phyloP scores from a whole-genome alignment of 1,140 invertebrate genomes.

The Adoxophyes honmai region DNA sequence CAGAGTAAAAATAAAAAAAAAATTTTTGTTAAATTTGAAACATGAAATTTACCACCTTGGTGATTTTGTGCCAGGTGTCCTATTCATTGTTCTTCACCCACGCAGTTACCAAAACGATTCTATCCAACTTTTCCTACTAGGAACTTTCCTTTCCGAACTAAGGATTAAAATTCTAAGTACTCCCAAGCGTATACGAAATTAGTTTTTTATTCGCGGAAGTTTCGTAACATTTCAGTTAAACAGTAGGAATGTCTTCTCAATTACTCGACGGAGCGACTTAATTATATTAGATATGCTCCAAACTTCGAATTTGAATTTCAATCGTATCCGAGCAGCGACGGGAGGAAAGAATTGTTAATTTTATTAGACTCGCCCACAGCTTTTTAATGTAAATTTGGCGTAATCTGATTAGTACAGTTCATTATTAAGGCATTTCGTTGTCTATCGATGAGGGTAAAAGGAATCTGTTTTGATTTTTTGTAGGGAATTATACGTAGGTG shows the following conservation, averaged over 20 bases:
- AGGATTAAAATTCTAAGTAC: too few relatives aligned
- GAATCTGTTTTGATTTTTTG: too few relatives aligned
- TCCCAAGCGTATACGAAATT: too few relatives aligned
- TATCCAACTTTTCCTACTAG: too few relatives aligned
- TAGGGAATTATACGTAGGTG: too few relatives aligned
- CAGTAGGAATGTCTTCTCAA: slow-evolving; percentile 63
- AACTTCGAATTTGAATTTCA: slow-evolving; percentile 71
- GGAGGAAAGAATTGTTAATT: slow-evolving; percentile 68
- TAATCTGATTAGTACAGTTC: slow-evolving; percentile 23
- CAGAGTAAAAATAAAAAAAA: too few relatives aligned
- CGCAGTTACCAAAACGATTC: too few relatives aligned
- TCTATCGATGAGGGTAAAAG: background rate
- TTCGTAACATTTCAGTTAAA: slow-evolving; percentile 26
- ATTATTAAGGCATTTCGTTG: slow-evolving; percentile 5
- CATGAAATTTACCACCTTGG: too few relatives aligned
- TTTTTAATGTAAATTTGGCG: slow-evolving; percentile 67
- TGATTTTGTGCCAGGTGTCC: too few relatives aligned
- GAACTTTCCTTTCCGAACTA: too few relatives aligned
- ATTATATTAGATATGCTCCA: slow-evolving; percentile 70
- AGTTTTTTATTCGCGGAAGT: background rate
- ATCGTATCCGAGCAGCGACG: slow-evolving; percentile 53
- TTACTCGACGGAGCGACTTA: slow-evolving; percentile 64
- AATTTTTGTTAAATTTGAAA: too few relatives aligned
- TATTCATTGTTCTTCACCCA: too few relatives aligned
- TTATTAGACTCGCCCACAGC: slow-evolving; percentile 59